phyloP scores from a whole-genome alignment of 2,888 invertebrate species.

The Lapara coniferarum region DNA sequence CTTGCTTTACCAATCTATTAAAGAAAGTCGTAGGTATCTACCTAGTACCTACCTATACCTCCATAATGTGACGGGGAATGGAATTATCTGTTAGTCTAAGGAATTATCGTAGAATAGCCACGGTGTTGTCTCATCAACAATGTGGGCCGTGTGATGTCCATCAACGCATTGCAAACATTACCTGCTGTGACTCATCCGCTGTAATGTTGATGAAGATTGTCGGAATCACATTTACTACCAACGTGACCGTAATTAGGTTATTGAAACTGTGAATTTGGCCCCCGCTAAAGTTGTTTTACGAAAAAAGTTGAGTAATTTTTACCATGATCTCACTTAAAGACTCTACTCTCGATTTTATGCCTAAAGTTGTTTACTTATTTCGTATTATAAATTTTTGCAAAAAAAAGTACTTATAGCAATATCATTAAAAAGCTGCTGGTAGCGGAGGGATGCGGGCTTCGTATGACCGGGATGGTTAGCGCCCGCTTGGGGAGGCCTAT shows the following conservation, averaged over 20 bases:
- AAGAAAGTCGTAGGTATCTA: neutral
- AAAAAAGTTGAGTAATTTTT: neutral
- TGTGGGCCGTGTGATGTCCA: constrained; percentile 47
- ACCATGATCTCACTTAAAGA: no score
- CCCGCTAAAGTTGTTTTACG: neutral
- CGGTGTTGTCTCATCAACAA: constrained; percentile 32
- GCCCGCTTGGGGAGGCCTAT: no score
- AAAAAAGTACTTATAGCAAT: no score
- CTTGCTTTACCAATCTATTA: no score
- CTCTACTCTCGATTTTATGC: no score
- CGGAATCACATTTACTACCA: constrained; percentile 38
- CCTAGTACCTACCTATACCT: no score
- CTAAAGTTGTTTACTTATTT: no score
- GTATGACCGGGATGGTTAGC: no score
- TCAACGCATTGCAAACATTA: constrained; percentile 43
- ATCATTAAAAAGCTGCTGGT: no score
- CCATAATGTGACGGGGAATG: neutral
- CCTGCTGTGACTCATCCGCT: constrained; percentile 41
- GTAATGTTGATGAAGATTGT: constrained; percentile 39
- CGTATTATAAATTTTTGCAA: no score
- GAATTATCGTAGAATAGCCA: neutral
- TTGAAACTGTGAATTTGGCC: neutral
- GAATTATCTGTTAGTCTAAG: neutral
- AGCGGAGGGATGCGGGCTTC: no score
- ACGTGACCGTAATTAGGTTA: constrained; percentile 7